Base-by-base conservation (phyloP, 2,888 invertebrate species). In the Stenchaetothrips biformis region DNA sequence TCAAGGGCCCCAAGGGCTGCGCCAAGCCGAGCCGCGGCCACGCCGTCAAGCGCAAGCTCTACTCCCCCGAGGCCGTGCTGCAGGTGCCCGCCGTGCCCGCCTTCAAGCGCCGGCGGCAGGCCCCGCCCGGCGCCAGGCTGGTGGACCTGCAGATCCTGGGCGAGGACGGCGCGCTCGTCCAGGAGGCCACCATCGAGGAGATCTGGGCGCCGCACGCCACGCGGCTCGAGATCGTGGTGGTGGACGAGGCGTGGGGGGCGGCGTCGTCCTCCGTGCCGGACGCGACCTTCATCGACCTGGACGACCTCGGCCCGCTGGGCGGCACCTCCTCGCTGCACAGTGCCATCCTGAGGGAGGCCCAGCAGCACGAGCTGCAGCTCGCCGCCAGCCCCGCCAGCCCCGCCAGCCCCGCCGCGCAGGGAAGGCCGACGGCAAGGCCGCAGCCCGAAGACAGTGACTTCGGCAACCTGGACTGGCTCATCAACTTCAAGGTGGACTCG, bases 401-500 rank as follows among this genome's bases (percentile, higher is more conserved):
- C 2, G 79, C 78, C 27, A 77, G 79, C 48, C 49, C 79, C 11
- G 74, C 53, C 11, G 81, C 48, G 79, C 47, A 78, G n/a, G 27
- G 21, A 79, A 81, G 37, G 82, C 81, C 16, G 81, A 81, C 21
- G 82, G 78, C 11, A 79, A 81, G n/a, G n/a, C 67, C 67, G 9
- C 53, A 53, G 16, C 16, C 53, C 25, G 67, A 74, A 7, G 67
- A 74, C 67, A 74, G 67, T 11, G 67, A 74, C 67, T 74, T 74
- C 62, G 81, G 81, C 37, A 84, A 82, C 81, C 79, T 84, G 13
- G 83, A 83, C 7, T 84, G 84, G 84, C 81, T 84, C 79, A 82
- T 84, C 81, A 83, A 84, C 79, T 83, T 84, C 80, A 84, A 84
- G 78, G 84, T 84, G 25, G 83, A 84, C 48, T 84, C 84, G 9